Evolutionary conservation across 2,797 vertebrate genomes (phyloP).

Genomic region (Euphonia xanthogaster): DNA sequence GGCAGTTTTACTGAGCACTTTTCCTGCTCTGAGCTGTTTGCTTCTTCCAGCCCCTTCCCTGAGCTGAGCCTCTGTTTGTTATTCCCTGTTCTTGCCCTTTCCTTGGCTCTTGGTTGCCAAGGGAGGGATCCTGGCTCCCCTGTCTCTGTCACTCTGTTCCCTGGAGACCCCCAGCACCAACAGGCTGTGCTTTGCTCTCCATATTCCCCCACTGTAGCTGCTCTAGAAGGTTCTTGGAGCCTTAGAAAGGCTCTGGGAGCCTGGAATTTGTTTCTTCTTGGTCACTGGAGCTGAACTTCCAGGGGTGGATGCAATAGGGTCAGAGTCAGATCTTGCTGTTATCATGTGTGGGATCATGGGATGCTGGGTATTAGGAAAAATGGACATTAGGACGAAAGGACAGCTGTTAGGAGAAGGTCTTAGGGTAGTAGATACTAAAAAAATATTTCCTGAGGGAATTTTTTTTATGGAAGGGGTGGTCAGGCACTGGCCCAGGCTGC

Average conservation of each 20-base stretch:
- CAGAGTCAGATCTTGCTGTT: background rate
- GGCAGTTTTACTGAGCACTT: background rate
- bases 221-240: background rate
- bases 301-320: fast-evolving
- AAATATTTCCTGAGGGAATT: background rate
- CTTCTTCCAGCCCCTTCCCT: background rate
- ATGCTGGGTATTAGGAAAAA: background rate
- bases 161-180: background rate
- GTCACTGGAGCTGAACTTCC: background rate
- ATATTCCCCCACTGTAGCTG: background rate
- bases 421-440: background rate
- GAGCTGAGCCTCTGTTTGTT: fast-evolving
- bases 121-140: background rate
- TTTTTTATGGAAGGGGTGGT: background rate
- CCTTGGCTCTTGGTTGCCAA: fast-evolving
- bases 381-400: background rate
- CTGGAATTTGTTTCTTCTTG: background rate
- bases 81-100: background rate
- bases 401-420: background rate
- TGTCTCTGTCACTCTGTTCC: background rate
- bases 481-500: background rate
- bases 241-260: background rate
- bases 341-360: background rate
- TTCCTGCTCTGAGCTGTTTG: background rate
- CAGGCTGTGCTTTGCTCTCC: background rate